phyloP scores from a whole-genome alignment of 1,140 invertebrate species.

The Chionoecetes opilio region DNA sequence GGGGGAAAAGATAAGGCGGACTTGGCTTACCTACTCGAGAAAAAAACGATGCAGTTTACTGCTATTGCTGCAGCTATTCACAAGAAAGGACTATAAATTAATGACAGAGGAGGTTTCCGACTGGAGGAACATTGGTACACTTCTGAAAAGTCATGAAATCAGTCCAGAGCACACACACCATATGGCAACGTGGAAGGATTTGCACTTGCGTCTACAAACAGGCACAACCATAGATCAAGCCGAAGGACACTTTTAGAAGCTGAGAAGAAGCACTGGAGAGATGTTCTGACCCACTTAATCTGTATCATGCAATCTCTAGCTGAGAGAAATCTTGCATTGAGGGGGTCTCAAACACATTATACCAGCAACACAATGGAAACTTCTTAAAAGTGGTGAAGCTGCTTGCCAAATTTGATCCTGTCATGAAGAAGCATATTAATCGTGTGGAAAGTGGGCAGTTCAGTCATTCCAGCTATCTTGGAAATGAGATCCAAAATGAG shows the following conservation, averaged over 20 bases:
- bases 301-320: slow-evolving; percentile 35
- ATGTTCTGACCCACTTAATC: slow-evolving; percentile 54
- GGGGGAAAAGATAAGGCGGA: slow-evolving; percentile 14
- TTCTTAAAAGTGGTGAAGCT: no score
- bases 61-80: not conserved
- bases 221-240: not conserved
- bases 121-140: not conserved
- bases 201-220: not conserved
- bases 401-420: no score
- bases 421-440: no score
- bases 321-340: slow-evolving; percentile 29
- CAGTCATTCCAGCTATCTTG: no score
- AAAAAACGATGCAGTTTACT: not conserved
- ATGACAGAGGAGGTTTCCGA: not conserved
- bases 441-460: no score
- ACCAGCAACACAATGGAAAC: no score
- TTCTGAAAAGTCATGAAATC: not conserved
- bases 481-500: no score
- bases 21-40: not conserved
- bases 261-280: slow-evolving; percentile 43
- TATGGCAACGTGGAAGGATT: slow-evolving; percentile 4
- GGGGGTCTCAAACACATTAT: no score
- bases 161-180: not conserved
- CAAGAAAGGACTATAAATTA: not conserved
- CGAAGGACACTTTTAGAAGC: not conserved